A percentile compares a stretch with the other conserved stretches of the same genome.
These are phyloP conservation scores for Limonius californicus DNA, from an alignment of 1,140 invertebrate genomes.

Conservation along the genomic window DNA sequence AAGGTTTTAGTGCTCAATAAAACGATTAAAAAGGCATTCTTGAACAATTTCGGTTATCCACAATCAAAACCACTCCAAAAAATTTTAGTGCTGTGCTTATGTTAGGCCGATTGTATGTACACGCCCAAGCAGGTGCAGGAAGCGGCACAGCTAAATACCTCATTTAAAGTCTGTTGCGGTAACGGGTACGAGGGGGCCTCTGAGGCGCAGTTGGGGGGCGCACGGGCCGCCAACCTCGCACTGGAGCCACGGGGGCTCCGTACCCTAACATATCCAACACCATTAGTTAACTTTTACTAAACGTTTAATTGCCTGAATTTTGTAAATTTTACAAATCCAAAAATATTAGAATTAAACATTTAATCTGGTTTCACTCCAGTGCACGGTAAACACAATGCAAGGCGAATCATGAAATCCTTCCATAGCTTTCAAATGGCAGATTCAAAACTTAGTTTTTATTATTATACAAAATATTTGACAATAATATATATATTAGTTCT, in stretches of 20 bases:
- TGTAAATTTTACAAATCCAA: too few relatives aligned
- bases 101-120: slow-evolving; percentile 4
- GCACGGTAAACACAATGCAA: too few relatives aligned
- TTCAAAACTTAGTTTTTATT: too few relatives aligned
- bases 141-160: slow-evolving; percentile 23
- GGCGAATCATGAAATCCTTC: too few relatives aligned
- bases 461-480: too few relatives aligned
- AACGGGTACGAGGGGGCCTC: slow-evolving; percentile 43
- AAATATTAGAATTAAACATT: too few relatives aligned
- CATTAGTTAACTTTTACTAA: slow-evolving; percentile 11
- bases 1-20: not conserved
- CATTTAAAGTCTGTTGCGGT: slow-evolving; percentile 22
- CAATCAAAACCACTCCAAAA: not conserved
- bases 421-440: too few relatives aligned
- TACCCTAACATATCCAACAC: slow-evolving; percentile 34
- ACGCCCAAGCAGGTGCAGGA: slow-evolving; percentile 7
- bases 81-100: slow-evolving; percentile 6
- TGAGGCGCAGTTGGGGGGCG: slow-evolving; percentile 41
- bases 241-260: slow-evolving; percentile 33
- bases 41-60: not conserved
- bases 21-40: not conserved
- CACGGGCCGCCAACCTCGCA: slow-evolving; percentile 44
- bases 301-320: too few relatives aligned
- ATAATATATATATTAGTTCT: too few relatives aligned
- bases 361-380: too few relatives aligned